A percentile compares a stretch with the other conserved stretches of the same genome.
Conservation (phyloP, 1,140 invertebrate genomes). For the Drosophila kurseongensis region DNA sequence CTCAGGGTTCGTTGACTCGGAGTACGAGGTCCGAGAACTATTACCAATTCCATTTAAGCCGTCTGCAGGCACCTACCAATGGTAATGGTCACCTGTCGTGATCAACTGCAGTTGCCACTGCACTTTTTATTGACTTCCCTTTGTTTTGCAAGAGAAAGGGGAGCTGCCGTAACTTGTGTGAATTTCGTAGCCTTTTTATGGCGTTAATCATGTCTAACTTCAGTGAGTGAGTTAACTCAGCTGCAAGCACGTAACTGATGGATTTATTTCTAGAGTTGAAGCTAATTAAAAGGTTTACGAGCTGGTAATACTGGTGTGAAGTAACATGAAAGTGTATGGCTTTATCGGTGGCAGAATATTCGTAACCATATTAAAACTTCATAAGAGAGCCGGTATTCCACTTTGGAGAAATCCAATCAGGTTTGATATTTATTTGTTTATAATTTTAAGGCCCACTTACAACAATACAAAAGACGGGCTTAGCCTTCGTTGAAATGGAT, state of each 20-base stretch:
- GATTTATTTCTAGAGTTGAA: constrained; percentile 37
- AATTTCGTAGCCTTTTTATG: constrained; percentile 55
- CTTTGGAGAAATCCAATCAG: constrained; percentile 6
- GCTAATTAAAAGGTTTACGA: constrained; percentile 42
- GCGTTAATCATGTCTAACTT: constrained; percentile 49
- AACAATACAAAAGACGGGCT: constrained; percentile 16
- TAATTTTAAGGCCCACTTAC: constrained; percentile 20
- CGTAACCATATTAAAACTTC: background rate
- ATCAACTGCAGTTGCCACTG: constrained; percentile 39
- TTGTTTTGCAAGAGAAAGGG: constrained; percentile 18
- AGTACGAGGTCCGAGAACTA: constrained; percentile 31
- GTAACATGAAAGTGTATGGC: constrained; percentile 8
- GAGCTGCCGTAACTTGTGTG: constrained; percentile 35
- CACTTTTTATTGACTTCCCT: constrained; percentile 22
- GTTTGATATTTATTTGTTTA: constrained; percentile 17
- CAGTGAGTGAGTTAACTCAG: constrained; percentile 33
- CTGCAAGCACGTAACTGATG: constrained; percentile 25
- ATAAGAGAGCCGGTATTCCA: background rate
- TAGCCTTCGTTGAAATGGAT: constrained; percentile 33
- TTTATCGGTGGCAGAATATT: constrained; percentile 7
- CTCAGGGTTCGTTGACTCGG: constrained; percentile 62
- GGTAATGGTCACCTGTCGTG: constrained; percentile 46
- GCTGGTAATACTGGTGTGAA: constrained; percentile 14
- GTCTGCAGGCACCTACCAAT: constrained; percentile 6
- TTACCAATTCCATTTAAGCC: background rate